Conservation (phyloP, 2,113 vertebrate species). For the Carassius gibelio region DNA sequence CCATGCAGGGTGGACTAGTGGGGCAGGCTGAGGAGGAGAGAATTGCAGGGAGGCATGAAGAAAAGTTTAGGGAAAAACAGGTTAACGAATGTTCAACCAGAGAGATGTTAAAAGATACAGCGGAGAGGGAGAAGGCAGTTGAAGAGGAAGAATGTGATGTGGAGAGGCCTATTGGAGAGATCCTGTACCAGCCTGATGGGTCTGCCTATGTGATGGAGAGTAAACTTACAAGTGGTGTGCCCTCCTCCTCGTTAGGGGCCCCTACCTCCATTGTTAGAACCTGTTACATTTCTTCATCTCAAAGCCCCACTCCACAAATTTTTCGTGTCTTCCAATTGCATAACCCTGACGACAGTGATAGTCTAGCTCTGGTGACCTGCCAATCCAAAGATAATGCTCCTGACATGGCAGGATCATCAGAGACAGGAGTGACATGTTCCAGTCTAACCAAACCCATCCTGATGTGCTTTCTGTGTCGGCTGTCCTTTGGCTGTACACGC, state of each 20-base stretch:
- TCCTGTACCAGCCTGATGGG: constrained; percentile 77
- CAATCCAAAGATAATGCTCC: constrained; percentile 92
- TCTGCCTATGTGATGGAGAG: constrained; percentile 86
- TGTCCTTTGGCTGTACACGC: constrained; percentile 84
- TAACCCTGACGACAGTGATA: constrained; percentile 86
- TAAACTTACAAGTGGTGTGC: constrained; percentile 72
- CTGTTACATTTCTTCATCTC: constrained; percentile 89
- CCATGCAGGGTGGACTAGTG: constrained; percentile 57
- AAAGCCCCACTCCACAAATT: constrained; percentile 87
- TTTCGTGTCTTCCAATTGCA: constrained; percentile 90
- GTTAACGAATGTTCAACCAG: constrained; percentile 66
- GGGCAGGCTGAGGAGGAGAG: constrained; percentile 68
- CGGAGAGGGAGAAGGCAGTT: constrained; percentile 73
- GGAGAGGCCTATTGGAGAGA: constrained; percentile 86
- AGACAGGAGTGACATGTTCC: constrained; percentile 83
- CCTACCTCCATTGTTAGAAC: constrained; percentile 84
- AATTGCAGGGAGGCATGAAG: constrained; percentile 74
- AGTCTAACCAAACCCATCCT: constrained; percentile 87
- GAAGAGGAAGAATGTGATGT: constrained; percentile 80
- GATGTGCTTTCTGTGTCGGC: constrained; percentile 90
- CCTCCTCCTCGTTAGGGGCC: constrained; percentile 73
- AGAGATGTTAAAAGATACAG: constrained; percentile 72
- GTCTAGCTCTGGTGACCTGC: constrained; percentile 87
- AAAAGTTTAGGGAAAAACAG: constrained; percentile 37
- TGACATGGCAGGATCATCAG: constrained; percentile 66